Conservation (phyloP, 2,113 vertebrate species). For the Fulmarus glacialis region DNA sequence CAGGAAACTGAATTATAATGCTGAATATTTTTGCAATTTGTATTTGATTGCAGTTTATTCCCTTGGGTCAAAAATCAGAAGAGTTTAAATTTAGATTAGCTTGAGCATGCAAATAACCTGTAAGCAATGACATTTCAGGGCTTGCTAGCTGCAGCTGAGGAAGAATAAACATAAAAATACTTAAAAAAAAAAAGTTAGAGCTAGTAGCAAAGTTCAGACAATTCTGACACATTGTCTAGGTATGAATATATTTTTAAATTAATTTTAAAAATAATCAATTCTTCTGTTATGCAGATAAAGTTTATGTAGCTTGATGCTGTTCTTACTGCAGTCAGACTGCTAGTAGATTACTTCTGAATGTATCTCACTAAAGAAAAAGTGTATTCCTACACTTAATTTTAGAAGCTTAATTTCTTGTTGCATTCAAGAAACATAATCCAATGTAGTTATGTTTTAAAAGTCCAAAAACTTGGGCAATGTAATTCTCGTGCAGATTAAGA, state of each 20-base stretch:
- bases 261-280: background rate
- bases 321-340: background rate
- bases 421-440: background rate
- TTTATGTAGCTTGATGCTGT: background rate
- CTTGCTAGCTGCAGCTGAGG: background rate
- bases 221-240: background rate
- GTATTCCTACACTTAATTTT: background rate
- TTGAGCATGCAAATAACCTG: background rate
- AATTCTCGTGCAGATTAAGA: background rate
- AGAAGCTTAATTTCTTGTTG: background rate
- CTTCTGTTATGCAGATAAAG: background rate
- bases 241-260: background rate
- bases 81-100: slow-evolving; percentile 44
- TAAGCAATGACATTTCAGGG: background rate
- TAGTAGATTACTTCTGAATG: background rate
- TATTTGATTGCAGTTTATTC: slow-evolving; percentile 47
- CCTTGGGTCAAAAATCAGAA: slow-evolving; percentile 44
- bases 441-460: background rate
- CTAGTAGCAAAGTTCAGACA: background rate
- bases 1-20: background rate
- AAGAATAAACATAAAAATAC: background rate
- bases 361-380: background rate
- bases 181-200: background rate
- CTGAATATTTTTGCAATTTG: slow-evolving; percentile 52
- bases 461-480: background rate